Percentiles rank a stretch among this genome's conserved stretches.
Conservation (phyloP, 2,797 vertebrate species). For the Jordanella pulchra region DNA sequence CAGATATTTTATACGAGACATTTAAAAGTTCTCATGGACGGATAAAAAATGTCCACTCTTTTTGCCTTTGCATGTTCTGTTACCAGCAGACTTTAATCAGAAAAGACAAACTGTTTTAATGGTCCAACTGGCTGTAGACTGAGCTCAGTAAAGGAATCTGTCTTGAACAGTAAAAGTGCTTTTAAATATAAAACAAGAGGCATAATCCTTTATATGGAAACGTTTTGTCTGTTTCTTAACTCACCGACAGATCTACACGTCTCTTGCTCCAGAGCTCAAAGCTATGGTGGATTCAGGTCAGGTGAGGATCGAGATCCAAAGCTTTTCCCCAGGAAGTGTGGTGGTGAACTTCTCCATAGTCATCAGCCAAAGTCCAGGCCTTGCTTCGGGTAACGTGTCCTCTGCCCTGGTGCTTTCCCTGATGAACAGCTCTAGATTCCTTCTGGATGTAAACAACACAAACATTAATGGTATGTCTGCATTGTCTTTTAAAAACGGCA, state of each 20-base stretch:
- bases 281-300: slow-evolving; percentile 71
- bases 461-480: slow-evolving; percentile 71
- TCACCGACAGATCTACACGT: slow-evolving; percentile 73
- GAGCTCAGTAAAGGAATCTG: neutral
- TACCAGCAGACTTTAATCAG: too few species aligned
- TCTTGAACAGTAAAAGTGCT: neutral
- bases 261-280: slow-evolving; percentile 64
- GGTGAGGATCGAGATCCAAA: slow-evolving; percentile 75
- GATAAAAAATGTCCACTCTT: too few species aligned
- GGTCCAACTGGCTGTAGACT: neutral
- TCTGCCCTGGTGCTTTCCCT: slow-evolving; percentile 72
- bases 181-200: neutral
- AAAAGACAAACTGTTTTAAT: neutral
- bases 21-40: too few species aligned
- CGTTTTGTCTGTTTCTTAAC: neutral
- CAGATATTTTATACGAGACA: too few species aligned
- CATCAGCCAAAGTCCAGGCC: slow-evolving; percentile 53
- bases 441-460: slow-evolving; percentile 67
- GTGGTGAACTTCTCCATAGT: slow-evolving; percentile 79
- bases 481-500: neutral
- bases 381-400: slow-evolving; percentile 64
- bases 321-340: slow-evolving; percentile 78
- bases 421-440: slow-evolving; percentile 71
- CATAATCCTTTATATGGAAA: neutral
- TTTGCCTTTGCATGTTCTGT: too few species aligned